Conservation (phyloP, 2,113 vertebrate species). For the Anguilla japonica region DNA sequence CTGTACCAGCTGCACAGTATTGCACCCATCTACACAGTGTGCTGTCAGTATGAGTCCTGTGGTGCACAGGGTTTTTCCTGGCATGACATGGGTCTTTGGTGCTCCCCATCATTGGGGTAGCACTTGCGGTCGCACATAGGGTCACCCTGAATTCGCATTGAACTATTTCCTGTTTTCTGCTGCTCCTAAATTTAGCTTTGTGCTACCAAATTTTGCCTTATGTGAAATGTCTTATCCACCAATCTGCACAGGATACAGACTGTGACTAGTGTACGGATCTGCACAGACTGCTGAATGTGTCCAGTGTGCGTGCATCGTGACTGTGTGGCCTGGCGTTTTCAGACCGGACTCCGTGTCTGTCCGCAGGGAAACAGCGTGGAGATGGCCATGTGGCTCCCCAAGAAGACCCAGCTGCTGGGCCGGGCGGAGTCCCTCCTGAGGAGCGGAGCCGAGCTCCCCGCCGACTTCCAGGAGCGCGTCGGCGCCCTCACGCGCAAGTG, state of each 20-base stretch:
- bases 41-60: not conserved
- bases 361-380: conserved; percentile 85
- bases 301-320: not conserved
- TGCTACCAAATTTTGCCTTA: too few relatives aligned
- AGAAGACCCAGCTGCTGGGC: conserved; percentile 82
- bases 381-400: conserved; percentile 85
- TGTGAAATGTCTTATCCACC: not conserved
- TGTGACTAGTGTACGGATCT: not conserved
- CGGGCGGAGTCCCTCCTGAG: conserved; percentile 85
- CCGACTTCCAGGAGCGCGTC: conserved; percentile 82
- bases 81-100: too few relatives aligned
- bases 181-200: too few relatives aligned
- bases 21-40: not conserved
- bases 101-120: too few relatives aligned
- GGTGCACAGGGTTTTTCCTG: not conserved
- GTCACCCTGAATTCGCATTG: too few relatives aligned
- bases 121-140: too few relatives aligned
- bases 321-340: conserved; percentile 10
- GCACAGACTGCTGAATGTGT: not conserved
- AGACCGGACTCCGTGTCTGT: conserved; percentile 5
- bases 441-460: conserved; percentile 78
- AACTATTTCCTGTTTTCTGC: too few relatives aligned
- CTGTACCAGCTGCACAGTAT: not conserved
- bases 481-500: conserved; percentile 90
- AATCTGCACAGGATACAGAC: not conserved